Conservation (phyloP, 2,888 invertebrate species). For the Malthinus seriepunctatus region DNA sequence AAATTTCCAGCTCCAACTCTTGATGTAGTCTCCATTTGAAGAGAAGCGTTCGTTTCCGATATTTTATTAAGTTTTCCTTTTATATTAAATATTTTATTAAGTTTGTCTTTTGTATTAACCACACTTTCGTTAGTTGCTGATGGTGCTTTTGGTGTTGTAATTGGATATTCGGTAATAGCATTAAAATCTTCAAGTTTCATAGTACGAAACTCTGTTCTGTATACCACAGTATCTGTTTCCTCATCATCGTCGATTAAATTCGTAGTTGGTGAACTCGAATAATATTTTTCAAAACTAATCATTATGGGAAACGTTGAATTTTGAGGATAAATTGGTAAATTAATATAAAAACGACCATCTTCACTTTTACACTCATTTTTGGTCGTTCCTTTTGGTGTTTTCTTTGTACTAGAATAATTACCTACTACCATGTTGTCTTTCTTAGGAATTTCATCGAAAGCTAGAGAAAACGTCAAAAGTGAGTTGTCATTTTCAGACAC, state of each 20-base stretch:
- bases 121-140: no score
- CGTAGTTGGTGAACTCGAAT: slow-evolving; percentile 16
- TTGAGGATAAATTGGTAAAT: slow-evolving; percentile 34
- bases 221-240: slow-evolving; percentile 29
- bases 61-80: no score
- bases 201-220: slow-evolving; percentile 28
- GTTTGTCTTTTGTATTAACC: no score
- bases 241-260: slow-evolving; percentile 25
- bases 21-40: no score
- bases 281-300: slow-evolving; percentile 32
- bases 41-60: no score
- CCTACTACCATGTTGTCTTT: neutral
- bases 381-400: neutral
- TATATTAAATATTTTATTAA: no score
- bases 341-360: slow-evolving; percentile 26
- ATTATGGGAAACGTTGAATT: slow-evolving; percentile 28
- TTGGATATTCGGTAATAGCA: slow-evolving; percentile 34
- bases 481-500: no score
- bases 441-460: no score
- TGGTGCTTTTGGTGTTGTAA: slow-evolving; percentile 3
- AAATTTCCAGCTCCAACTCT: no score
- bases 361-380: neutral
- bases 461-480: no score
- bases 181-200: slow-evolving; percentile 36
- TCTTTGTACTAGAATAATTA: neutral